Base-by-base conservation (phyloP, 2,113 vertebrate species). In the Saguinus imperator region DNA sequence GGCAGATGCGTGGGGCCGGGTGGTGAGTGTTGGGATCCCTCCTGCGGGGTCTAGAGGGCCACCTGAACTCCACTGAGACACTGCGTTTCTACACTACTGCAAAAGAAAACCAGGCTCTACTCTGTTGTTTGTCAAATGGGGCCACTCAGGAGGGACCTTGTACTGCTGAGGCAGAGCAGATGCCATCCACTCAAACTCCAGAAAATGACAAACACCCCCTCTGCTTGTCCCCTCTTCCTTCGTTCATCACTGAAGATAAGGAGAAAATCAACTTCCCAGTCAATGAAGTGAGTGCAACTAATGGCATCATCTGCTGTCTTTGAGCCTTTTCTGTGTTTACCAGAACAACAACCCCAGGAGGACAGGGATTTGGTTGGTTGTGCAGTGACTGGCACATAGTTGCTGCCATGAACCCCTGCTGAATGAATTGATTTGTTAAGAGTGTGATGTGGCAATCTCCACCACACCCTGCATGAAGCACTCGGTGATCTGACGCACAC, bases 61-160 rank as follows among this genome's bases (percentile, higher is more conserved):
- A 0, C 25, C 66, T 20, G 23, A 6, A 9, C 55, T 35, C 9
- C 20, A 5, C 18, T 37, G 84, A 20, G 0, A 12, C 16, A 1
- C 23, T 35, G 84, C 20, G 0, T 43, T 35, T n/a, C 61, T 77
- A 43, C 4, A 43, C 7, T 64, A 35, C 61, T 21, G 21, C 9
- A 8, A 61, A 1, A 70, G 90, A 85, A 81, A 84, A 94, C 50
- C 27, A 29, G 1, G 1, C 48, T 45, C 35, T 37, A 27, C 27
- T 89, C 21, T 40, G 37, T n/a, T 18, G 0, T 29, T 32, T 57
- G 52, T 48, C 77, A 21, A 85, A 32, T 48, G 21, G 79, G 45
- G 58, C 35, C 48, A 25, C 48, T 77, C 27, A 40, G 35, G 58
- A 66, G 52, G 50, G 17, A 13, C 43, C 50, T 50, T 14, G 23